phyloP scores from a whole-genome alignment of 2,888 invertebrate genomes.

The Harpalus rubripes region DNA sequence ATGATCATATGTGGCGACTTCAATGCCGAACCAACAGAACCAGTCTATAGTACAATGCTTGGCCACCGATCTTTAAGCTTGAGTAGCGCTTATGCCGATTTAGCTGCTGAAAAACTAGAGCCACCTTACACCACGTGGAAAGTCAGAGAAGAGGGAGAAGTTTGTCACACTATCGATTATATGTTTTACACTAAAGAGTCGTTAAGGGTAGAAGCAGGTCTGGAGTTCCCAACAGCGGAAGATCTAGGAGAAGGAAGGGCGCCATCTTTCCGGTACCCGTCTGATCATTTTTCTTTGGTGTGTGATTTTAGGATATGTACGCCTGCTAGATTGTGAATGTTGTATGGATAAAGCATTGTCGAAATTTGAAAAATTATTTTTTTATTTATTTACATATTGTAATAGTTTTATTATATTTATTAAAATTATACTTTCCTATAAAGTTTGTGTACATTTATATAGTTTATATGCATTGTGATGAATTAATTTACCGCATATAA shows the following conservation, averaged over 20 bases:
- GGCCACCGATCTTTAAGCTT: slow-evolving; percentile 76
- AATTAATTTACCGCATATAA: too few species aligned
- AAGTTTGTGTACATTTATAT: too few species aligned
- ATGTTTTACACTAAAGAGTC: slow-evolving; percentile 82
- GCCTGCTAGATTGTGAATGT: slow-evolving; percentile 46
- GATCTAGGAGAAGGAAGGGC: slow-evolving; percentile 84
- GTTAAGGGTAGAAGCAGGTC: slow-evolving; percentile 80
- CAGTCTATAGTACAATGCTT: slow-evolving; percentile 83
- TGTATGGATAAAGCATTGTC: slow-evolving; percentile 4
- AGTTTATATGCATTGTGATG: too few species aligned
- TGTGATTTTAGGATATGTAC: slow-evolving; percentile 79
- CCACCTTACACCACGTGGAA: slow-evolving; percentile 89
- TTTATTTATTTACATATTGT: slow-evolving; percentile 3
- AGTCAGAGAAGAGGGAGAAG: slow-evolving; percentile 84
- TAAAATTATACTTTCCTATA: too few species aligned
- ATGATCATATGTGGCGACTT: slow-evolving; percentile 87
- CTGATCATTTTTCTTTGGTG: slow-evolving; percentile 88
- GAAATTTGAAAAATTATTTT: slow-evolving; percentile 4
- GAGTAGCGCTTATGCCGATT: slow-evolving; percentile 80
- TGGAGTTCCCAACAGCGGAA: slow-evolving; percentile 82
- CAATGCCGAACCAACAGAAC: slow-evolving; percentile 87
- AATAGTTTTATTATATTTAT: neutral
- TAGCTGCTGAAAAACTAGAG: slow-evolving; percentile 75
- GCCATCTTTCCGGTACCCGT: slow-evolving; percentile 85
- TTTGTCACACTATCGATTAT: slow-evolving; percentile 88